Percentiles rank a stretch among this genome's conserved stretches.
phyloP scores from a whole-genome alignment of 2,113 vertebrate genomes.

The Lynx canadensis region DNA sequence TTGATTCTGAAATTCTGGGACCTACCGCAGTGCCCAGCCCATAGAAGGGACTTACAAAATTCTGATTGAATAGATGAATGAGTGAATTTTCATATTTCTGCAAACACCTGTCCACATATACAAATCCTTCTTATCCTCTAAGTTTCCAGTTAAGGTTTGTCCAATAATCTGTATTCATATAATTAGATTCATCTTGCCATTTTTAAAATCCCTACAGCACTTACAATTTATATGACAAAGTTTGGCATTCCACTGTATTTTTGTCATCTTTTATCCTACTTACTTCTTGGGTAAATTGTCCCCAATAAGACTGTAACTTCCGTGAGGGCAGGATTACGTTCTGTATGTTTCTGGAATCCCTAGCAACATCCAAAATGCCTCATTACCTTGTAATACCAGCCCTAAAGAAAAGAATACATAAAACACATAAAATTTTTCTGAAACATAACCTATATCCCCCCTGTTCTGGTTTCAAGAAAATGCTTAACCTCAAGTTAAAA shows the following conservation, averaged over 20 bases:
- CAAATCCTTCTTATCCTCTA: neutral
- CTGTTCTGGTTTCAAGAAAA: constrained; percentile 19
- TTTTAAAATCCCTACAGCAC: neutral
- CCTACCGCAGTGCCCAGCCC: neutral
- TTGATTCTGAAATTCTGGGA: neutral
- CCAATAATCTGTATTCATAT: neutral
- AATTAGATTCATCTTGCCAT: neutral
- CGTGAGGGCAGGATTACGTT: neutral
- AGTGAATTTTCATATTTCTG: neutral
- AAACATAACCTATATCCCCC: neutral
- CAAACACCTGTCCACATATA: neutral
- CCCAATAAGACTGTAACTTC: neutral
- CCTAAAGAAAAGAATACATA: neutral
- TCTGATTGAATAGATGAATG: neutral
- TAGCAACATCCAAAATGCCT: neutral
- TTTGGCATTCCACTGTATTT: neutral
- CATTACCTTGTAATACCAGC: neutral
- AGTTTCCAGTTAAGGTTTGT: neutral
- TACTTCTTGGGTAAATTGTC: neutral
- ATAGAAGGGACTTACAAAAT: neutral
- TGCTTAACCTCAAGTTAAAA: neutral
- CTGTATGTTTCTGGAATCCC: neutral
- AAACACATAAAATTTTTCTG: neutral
- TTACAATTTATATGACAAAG: neutral
- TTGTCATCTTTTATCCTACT: constrained; percentile 32